Base-by-base conservation (phyloP, 37 sponge, comb jelly and placozoan species). In the Chondrilla cf. caribensis region DNA sequence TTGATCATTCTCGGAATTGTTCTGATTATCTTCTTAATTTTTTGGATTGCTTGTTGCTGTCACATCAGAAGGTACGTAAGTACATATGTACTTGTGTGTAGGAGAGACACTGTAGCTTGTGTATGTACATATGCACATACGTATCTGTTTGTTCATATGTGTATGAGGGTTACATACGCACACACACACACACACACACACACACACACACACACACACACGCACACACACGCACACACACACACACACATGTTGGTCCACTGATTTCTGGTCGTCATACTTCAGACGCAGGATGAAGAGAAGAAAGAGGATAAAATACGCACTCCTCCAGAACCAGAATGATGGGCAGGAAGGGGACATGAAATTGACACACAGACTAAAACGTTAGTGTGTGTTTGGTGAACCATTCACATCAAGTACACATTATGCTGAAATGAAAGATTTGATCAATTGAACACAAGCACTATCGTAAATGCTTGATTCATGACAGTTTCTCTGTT, bases 41-140 rank as follows among this genome's bases (percentile, higher is more conserved):
- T 82, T 19, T 93, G 91, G 91, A 54, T 85, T 2, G 47, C 70
- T 36, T 92, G 92, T 70, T 92, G 89, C 55, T 92, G 89, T 51
- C 85, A 89, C 51, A 28, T 88, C 33, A 87, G 40, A 78, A 92
- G 87, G 92, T 92, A 21, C 35, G 70, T 18, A 38, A 40, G 5
- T 8, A 7, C 64, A 19, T n/a, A 15, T n/a, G n/a, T n/a, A n/a
- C n/a, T n/a, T n/a, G n/a, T n/a, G n/a, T n/a, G n/a, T n/a, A n/a
- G n/a, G n/a, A n/a, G n/a, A n/a, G n/a, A n/a, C n/a, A n/a, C n/a
- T n/a, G n/a, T n/a, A n/a, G n/a, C n/a, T n/a, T n/a, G n/a, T n/a
- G n/a, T n/a, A n/a, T n/a, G n/a, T n/a, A n/a, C n/a, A n/a, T n/a
- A n/a, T n/a, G n/a, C n/a, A n/a, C n/a, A n/a, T n/a, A n/a, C n/a